Base-by-base conservation (phyloP, 1,140 invertebrate genomes). In the Hetaerina americana region DNA sequence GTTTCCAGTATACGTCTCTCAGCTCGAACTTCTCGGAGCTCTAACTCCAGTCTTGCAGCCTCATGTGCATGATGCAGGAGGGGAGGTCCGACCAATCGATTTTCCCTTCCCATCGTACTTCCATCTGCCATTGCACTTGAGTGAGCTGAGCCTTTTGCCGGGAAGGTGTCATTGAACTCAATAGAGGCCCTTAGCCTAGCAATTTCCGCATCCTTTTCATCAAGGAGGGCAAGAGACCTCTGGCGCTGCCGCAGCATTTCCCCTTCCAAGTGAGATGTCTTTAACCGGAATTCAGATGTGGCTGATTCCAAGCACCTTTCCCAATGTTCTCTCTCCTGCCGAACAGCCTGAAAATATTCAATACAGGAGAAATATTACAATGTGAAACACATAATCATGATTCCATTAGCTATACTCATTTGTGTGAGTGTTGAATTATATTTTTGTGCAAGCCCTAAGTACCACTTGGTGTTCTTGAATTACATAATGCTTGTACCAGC, bases 21-120 rank as follows among this genome's bases (percentile, higher is more conserved):
- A 77, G 88, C 89, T 71, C 92, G 82, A 6, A 93, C 81, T 57
- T 85, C 83, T 0, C 88, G 85, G 57, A 94, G 87, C 78, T 94
- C 92, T 10, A 93, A 88, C 75, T 94, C 91, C 77, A 89, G 89
- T 6, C 92, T 80, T 0, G 92, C 89, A 71, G 93, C 78, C 80
- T 95, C 92, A 79, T 95, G 91, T 67, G 88, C 89, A 78, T 94
- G 94, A 82, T 94, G 91, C 24, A 95, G 77, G 83, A 95, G 88
- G 73, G 89, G 89, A 12, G 88, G 87, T 75, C 84, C 87, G 75
- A 73, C 76, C 22, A 57, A 18, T 2, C 40, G 40, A 3, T 82
- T 82, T 73, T 76, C 78, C 5, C 74, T 57, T n/a, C 40, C 40
- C n/a, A n/a, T n/a, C 15, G 40, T 12, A 57, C 3, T 12, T 57